These are phyloP conservation scores for Lacanobia oleracea DNA, from an alignment of 2,888 invertebrate species.

Conservation along the genomic window DNA sequence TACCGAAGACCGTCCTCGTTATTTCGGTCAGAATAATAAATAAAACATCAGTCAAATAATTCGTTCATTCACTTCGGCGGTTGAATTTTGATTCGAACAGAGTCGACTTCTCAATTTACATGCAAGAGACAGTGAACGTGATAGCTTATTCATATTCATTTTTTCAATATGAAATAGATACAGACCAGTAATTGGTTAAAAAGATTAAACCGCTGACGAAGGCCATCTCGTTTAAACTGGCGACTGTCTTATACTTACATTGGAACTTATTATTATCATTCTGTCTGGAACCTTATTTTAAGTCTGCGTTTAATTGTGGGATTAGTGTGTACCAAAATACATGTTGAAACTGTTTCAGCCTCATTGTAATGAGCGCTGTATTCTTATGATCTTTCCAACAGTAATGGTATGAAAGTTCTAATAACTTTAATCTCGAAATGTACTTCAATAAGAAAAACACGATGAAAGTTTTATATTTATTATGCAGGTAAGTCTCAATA, in stretches of 20 bases:
- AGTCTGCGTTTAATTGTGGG: background rate
- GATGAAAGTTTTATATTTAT: background rate
- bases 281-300: background rate
- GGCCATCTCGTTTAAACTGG: conserved; percentile 2
- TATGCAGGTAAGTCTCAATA: background rate
- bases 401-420: background rate
- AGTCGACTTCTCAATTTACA: conserved; percentile 68
- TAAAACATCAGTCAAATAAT: conserved; percentile 75
- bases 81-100: conserved; percentile 74
- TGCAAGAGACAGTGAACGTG: conserved; percentile 67
- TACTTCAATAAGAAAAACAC: background rate
- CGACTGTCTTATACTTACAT: background rate
- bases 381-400: background rate
- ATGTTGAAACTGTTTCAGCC: background rate
- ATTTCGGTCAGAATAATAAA: conserved; percentile 74
- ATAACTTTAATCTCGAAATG: background rate
- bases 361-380: background rate
- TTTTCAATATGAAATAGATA: conserved; percentile 48
- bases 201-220: conserved; percentile 35
- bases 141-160: conserved; percentile 68
- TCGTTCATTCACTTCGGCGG: conserved; percentile 72
- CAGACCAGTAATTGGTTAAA: conserved; percentile 44
- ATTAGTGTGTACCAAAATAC: conserved; percentile 2
- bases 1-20: conserved; percentile 66
- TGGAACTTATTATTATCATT: background rate